A percentile compares a stretch with the other conserved stretches of the same genome.
phyloP scores from a whole-genome alignment of 2,888 invertebrate species.

The Harmothoe impar region DNA sequence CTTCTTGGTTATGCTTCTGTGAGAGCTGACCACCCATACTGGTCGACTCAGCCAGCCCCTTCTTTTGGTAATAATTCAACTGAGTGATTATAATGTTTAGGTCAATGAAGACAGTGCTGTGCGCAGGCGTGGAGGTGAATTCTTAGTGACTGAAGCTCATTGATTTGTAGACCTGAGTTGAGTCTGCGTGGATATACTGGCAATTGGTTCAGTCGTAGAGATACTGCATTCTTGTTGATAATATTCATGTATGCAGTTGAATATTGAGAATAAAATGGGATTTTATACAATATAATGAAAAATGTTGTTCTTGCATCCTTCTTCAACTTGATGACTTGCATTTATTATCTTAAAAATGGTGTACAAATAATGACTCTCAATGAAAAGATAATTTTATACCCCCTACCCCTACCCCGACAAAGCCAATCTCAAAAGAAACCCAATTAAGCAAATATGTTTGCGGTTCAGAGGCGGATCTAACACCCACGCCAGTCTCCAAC shows the following conservation, averaged over 20 bases:
- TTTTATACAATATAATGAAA: slow-evolving; percentile 48
- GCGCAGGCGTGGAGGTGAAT: background rate
- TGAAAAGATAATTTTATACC: too few relatives aligned
- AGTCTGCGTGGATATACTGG: slow-evolving; percentile 49
- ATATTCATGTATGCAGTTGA: slow-evolving; percentile 61
- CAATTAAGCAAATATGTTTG: too few relatives aligned
- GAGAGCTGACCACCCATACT: background rate
- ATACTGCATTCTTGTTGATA: slow-evolving; percentile 61
- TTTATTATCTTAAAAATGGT: too few relatives aligned
- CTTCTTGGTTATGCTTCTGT: background rate
- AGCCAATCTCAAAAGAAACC: too few relatives aligned
- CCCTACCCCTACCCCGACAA: too few relatives aligned
- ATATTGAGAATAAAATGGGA: slow-evolving; percentile 53
- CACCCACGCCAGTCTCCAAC: too few relatives aligned
- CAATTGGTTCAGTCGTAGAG: slow-evolving; percentile 17
- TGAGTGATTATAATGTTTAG: background rate
- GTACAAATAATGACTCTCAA: too few relatives aligned
- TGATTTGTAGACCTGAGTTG: slow-evolving; percentile 47
- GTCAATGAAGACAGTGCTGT: background rate
- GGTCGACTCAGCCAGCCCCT: background rate
- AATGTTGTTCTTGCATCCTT: background rate
- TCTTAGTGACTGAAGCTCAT: slow-evolving; percentile 16
- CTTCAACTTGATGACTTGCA: background rate
- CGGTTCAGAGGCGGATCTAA: too few relatives aligned
- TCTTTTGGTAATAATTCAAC: background rate